phyloP scores from a whole-genome alignment of 2,888 invertebrate species.

The Muschampia plurimacula region DNA sequence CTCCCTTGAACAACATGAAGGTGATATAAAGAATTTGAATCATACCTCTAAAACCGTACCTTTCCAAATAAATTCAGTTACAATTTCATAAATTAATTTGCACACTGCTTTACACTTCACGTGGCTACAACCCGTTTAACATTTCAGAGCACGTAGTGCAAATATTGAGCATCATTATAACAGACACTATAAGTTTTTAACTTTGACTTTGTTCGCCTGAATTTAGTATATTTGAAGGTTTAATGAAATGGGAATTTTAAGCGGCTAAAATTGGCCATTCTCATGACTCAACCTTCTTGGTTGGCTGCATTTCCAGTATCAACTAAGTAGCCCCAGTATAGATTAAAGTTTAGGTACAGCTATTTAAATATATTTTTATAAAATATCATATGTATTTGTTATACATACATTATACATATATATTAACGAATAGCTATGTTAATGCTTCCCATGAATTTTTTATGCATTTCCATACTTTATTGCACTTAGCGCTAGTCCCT shows the following conservation, averaged over 20 bases:
- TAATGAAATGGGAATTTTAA: too few species aligned
- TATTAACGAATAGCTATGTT: not conserved
- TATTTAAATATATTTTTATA: too few species aligned
- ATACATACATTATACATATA: too few species aligned
- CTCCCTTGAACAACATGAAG: too few species aligned
- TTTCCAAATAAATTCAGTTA: not conserved
- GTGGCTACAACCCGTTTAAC: not conserved
- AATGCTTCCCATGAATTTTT: conserved; percentile 14
- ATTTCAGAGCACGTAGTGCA: not conserved
- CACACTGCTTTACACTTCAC: not conserved
- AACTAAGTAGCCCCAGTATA: too few species aligned
- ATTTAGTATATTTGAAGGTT: too few species aligned
- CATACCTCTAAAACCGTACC: not conserved
- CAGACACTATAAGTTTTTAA: not conserved
- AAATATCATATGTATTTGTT: too few species aligned
- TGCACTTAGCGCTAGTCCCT: conserved; percentile 18
- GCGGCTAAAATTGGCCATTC: too few species aligned
- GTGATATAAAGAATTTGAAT: too few species aligned
- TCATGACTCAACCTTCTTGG: too few species aligned
- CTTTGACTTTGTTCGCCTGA: not conserved
- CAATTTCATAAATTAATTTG: not conserved
- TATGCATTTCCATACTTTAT: conserved; percentile 3
- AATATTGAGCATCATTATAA: not conserved
- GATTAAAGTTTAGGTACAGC: too few species aligned
- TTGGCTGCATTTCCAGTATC: too few species aligned